A percentile compares a stretch with the other conserved stretches of the same genome.
phyloP scores from a whole-genome alignment of 2,797 vertebrate genomes.

The Enteromius paludinosus region DNA sequence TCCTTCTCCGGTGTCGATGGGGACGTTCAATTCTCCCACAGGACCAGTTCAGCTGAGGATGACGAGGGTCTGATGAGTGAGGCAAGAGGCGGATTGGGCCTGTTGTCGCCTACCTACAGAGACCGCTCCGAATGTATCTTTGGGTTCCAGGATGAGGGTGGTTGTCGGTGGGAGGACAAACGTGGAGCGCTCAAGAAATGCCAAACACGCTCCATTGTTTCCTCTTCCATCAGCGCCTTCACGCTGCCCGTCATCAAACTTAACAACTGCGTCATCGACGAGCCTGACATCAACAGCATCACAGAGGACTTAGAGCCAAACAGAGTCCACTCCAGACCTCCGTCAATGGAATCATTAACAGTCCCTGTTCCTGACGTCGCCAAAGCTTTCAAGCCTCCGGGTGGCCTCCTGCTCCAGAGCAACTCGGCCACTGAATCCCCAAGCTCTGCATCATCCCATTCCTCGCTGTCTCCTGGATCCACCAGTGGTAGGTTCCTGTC shows the following conservation, averaged over 20 bases:
- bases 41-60: slow-evolving; percentile 80
- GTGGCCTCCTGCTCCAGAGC: slow-evolving; percentile 78
- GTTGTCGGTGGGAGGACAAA: slow-evolving; percentile 77
- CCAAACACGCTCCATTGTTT: slow-evolving; percentile 94
- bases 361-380: slow-evolving; percentile 82
- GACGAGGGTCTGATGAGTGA: slow-evolving; percentile 83
- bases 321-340: slow-evolving; percentile 75
- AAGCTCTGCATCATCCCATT: slow-evolving; percentile 75
- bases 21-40: slow-evolving; percentile 68
- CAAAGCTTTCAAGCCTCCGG: slow-evolving; percentile 82
- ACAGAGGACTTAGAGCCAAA: slow-evolving; percentile 83
- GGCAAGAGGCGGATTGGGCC: slow-evolving; percentile 77
- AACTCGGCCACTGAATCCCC: slow-evolving; percentile 81
- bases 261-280: slow-evolving; percentile 98
- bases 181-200: slow-evolving; percentile 77
- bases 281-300: slow-evolving; percentile 93
- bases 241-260: slow-evolving; percentile 97
- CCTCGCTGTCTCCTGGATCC: slow-evolving; percentile 80
- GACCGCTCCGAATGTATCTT: slow-evolving; percentile 78
- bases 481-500: slow-evolving; percentile 84
- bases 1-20: slow-evolving; percentile 80
- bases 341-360: slow-evolving; percentile 87
- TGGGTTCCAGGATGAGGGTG: slow-evolving; percentile 77
- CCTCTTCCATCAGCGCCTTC: slow-evolving; percentile 95
- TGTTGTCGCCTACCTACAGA: slow-evolving; percentile 85